Conservation (phyloP, 2,113 vertebrate genomes). For the Rhizomys pruinosus region DNA sequence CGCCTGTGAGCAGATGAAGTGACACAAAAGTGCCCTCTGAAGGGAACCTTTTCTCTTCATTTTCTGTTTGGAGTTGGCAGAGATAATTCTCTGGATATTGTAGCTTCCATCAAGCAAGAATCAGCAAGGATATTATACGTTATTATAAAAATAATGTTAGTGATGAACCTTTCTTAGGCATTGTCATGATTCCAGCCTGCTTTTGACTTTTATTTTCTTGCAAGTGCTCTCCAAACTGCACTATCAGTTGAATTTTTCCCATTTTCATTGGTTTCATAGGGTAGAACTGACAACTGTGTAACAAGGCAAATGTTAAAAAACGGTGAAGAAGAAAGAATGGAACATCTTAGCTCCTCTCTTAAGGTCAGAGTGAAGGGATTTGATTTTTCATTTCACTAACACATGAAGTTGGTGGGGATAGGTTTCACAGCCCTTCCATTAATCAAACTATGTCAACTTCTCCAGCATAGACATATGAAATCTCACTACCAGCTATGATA, state of each 20-base stretch:
- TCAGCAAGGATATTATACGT: slow-evolving; percentile 76
- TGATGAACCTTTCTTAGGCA: background rate
- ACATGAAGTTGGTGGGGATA: background rate
- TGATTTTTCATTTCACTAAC: background rate
- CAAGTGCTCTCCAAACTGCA: background rate
- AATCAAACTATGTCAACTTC: background rate
- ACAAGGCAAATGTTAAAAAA: background rate
- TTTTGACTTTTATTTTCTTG: slow-evolving; percentile 39
- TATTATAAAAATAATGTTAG: slow-evolving; percentile 78
- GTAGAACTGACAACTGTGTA: slow-evolving; percentile 14
- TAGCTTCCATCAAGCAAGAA: slow-evolving; percentile 81
- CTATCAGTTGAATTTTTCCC: background rate
- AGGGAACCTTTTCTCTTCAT: slow-evolving; percentile 84
- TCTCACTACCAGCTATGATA: background rate
- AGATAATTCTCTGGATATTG: slow-evolving; percentile 83
- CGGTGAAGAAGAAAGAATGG: background rate
- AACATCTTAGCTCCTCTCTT: background rate
- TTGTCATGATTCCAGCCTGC: background rate
- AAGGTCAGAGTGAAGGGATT: background rate
- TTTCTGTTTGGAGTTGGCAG: slow-evolving; percentile 84
- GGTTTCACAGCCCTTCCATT: background rate
- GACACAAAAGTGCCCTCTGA: slow-evolving; percentile 89
- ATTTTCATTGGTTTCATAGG: background rate
- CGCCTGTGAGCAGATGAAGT: slow-evolving; percentile 87
- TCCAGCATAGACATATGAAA: background rate